These are phyloP conservation scores for Mormyrops boulengeri DNA, from an alignment of 2,797 vertebrate genomes.

Conservation along the genomic window DNA sequence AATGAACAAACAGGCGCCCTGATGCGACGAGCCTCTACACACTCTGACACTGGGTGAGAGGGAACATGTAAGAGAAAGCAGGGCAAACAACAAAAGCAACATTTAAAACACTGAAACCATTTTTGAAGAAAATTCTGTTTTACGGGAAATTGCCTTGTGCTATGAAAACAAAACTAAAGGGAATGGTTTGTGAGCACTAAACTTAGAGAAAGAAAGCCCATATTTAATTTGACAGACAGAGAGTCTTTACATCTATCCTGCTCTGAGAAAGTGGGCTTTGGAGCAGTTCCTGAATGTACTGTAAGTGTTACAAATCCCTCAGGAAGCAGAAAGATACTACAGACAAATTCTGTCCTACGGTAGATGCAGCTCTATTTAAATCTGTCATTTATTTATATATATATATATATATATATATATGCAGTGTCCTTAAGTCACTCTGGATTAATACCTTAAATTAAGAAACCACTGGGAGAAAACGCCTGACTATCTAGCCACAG, in stretches of 20 bases:
- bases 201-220: background rate
- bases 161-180: background rate
- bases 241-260: background rate
- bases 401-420: background rate
- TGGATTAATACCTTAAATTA: background rate
- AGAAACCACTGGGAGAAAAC: background rate
- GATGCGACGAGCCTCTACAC: slow-evolving; percentile 60
- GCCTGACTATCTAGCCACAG: background rate
- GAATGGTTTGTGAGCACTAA: background rate
- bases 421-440: background rate
- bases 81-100: background rate
- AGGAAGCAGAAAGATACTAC: background rate
- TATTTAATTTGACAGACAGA: background rate
- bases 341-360: background rate
- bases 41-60: slow-evolving; percentile 66
- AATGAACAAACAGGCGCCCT: slow-evolving; percentile 62
- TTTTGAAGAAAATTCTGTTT: background rate
- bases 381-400: background rate
- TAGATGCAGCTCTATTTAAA: background rate
- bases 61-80: slow-evolving; percentile 42
- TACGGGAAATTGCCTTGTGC: background rate
- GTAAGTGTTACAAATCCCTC: background rate
- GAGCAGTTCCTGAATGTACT: background rate
- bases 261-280: background rate
- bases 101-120: background rate